Conservation (phyloP, 2,113 vertebrate species). For the Rhinichthys klamathensis region DNA sequence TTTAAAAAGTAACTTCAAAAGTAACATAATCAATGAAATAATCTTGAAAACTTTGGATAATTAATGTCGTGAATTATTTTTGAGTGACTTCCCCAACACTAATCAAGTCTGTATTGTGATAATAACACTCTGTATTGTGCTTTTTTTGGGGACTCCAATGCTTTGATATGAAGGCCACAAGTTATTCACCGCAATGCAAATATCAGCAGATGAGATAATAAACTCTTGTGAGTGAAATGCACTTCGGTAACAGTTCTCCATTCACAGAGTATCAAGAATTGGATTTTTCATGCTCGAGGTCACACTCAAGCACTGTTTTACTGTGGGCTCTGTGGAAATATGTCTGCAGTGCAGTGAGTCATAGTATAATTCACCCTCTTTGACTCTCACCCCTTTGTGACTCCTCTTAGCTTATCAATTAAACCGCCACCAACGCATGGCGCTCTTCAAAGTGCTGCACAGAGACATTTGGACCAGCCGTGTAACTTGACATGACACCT, state of each 20-base stretch:
- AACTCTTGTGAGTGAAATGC: conserved; percentile 1
- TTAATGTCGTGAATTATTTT: background rate
- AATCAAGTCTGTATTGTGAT: background rate
- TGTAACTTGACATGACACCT: conserved; percentile 38
- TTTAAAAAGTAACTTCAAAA: background rate
- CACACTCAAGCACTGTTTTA: conserved; percentile 26
- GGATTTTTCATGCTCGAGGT: conserved; percentile 5
- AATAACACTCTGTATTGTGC: background rate
- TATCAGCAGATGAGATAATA: conserved; percentile 56
- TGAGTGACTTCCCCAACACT: background rate
- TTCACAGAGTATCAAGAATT: conserved; percentile 25
- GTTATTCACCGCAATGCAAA: conserved; percentile 2
- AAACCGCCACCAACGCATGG: background rate
- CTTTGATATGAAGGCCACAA: background rate
- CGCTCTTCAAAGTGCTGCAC: conserved; percentile 33
- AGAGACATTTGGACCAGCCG: conserved; percentile 20
- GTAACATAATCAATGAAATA: no score
- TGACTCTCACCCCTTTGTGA: conserved; percentile 17
- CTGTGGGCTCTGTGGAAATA: background rate
- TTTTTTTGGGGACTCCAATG: background rate
- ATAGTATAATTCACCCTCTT: conserved; percentile 37
- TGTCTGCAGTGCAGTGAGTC: conserved; percentile 1
- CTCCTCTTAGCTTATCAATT: conserved; percentile 29
- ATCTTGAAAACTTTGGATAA: no score
- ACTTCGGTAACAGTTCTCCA: conserved; percentile 15